phyloP scores from a whole-genome alignment of 2,888 invertebrate species.

The Strigamia transsilvanica region DNA sequence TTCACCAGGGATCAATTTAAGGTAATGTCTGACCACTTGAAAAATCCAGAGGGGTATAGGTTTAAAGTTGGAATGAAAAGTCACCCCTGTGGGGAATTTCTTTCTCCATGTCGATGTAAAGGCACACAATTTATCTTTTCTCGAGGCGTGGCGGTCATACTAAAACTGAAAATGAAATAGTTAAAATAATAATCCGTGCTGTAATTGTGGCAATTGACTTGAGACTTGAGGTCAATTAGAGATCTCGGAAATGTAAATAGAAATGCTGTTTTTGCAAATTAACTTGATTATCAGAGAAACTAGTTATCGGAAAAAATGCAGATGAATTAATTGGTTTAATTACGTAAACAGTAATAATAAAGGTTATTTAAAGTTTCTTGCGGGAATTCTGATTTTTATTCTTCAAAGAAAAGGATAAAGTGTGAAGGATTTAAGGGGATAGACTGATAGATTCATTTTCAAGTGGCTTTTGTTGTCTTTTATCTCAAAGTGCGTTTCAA shows the following conservation, averaged over 20 bases:
- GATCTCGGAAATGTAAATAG: no score
- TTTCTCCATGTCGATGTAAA: neutral
- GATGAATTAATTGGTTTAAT: slow-evolving; percentile 9
- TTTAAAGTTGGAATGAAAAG: neutral
- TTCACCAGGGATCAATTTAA: neutral
- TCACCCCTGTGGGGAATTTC: neutral
- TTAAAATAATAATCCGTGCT: no score
- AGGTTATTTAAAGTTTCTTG: slow-evolving; percentile 6
- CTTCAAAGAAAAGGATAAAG: neutral
- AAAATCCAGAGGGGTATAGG: neutral
- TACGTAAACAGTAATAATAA: neutral
- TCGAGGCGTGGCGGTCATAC: no score
- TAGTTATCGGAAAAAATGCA: neutral
- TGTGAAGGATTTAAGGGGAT: neutral
- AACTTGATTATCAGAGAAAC: neutral
- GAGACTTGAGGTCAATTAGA: neutral
- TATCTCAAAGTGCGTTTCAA: slow-evolving; percentile 43
- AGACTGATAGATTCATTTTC: slow-evolving; percentile 29
- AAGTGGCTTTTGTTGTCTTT: slow-evolving; percentile 40
- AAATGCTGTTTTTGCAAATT: neutral
- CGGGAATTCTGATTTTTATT: neutral
- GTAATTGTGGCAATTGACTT: neutral
- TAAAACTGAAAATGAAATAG: no score
- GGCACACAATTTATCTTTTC: neutral
- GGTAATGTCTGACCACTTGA: neutral